Evolutionary conservation across 2,113 vertebrate genomes (phyloP), one percentile per base, ranked within the genome.

Genomic region (Misgurnus anguillicaudatus): DNA sequence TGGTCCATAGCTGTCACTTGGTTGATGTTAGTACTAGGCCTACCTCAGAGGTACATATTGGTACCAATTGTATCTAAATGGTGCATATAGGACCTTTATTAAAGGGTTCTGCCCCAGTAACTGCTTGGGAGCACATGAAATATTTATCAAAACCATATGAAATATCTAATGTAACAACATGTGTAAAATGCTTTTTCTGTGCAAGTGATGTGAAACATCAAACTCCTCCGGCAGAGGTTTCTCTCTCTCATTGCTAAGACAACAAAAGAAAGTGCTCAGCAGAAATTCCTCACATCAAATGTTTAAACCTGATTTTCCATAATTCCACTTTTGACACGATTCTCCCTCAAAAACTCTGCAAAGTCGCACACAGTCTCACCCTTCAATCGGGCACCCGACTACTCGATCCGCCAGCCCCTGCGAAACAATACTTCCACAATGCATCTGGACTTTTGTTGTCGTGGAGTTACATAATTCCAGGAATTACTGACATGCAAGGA

Each of bases 361-460:
- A 57, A 72, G 53, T 31, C 8, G 10, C 19, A 48, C 42, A 45
- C 64, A 21, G 69, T 24, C 31, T 53, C 42, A 70, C 39, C 70
- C 48, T 48, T 75, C 58, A 13, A 45, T 77, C 61, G 55, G 47
- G 21, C 55, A 58, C 64, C 39, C 17, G 85, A 86, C 87, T 87
- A 80, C 76, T 86, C 82, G 81, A 83, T 88, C 86, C 89, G 87
- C 89, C 87, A 87, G 86, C 87, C 85, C 80, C 60, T 80, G 88
- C 87, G 85, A 91, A 93, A 93, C 90, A 92, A 91, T 88, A 90
- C 87, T 91, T 91, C 81, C 82, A 89, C 89, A 88, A 89, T 82
- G 21, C 47, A 81, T 47, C 82, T 82, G 89, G 87, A 89, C 87
- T 90, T 89, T 90, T 87, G 89, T 90, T 86, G 79, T 78, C 82